Percentiles rank a stretch among this genome's conserved stretches.
phyloP scores from a whole-genome alignment of 1,140 invertebrate genomes.

The Watersipora subatra region DNA sequence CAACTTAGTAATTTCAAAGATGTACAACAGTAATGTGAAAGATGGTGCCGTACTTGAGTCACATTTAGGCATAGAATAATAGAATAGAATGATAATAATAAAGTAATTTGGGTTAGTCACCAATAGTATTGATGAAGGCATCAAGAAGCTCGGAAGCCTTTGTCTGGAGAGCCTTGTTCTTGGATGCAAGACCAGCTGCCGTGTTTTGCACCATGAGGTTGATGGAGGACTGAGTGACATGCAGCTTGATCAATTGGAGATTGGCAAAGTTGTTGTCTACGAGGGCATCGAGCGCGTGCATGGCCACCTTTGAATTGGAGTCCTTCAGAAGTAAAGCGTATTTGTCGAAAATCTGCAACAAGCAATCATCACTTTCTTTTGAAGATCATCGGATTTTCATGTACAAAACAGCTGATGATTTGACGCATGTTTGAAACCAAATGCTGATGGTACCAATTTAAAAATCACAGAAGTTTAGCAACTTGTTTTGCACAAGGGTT shows the following conservation, averaged over 20 bases:
- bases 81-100: neutral
- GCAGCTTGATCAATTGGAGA: conserved; percentile 20
- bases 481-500: too few relatives aligned
- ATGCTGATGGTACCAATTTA: too few relatives aligned
- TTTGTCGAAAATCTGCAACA: conserved; percentile 39
- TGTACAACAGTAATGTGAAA: neutral
- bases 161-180: conserved; percentile 34
- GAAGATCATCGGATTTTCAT: too few relatives aligned
- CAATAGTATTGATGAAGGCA: conserved; percentile 29
- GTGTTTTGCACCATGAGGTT: conserved; percentile 28
- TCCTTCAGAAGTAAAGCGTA: conserved; percentile 34
- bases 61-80: neutral
- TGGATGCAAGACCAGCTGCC: conserved; percentile 35
- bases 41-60: neutral
- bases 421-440: too few relatives aligned
- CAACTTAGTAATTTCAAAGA: neutral
- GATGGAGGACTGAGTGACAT: conserved; percentile 15
- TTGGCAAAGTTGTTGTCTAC: conserved; percentile 25
- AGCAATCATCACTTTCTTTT: conserved; percentile 5
- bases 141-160: conserved; percentile 30
- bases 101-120: conserved; percentile 15
- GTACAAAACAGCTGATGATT: too few relatives aligned
- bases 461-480: too few relatives aligned
- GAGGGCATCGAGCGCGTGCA: conserved; percentile 32
- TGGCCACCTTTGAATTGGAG: conserved; percentile 38